Evolutionary conservation across 1,140 invertebrate species (phyloP).

Genomic region (Alviniconcha marisindica): DNA sequence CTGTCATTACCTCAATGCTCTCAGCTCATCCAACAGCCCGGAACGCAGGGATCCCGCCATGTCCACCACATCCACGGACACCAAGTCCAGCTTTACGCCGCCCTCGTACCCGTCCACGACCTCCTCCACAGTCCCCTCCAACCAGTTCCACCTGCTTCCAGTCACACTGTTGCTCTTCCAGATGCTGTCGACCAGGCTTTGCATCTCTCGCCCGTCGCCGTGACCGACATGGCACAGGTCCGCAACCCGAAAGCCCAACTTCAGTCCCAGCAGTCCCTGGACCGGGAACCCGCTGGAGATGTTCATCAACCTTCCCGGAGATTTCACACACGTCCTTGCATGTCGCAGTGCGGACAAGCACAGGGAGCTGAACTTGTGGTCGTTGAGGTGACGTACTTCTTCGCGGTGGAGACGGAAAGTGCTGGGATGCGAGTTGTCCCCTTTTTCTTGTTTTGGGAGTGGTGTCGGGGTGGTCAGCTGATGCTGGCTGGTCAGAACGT

Average conservation of each 20-base stretch:
- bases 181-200: background rate
- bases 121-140: background rate
- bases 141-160: background rate
- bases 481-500: too few relatives aligned
- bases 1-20: background rate
- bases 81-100: background rate
- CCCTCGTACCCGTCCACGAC: background rate
- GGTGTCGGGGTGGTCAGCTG: too few relatives aligned
- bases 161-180: background rate
- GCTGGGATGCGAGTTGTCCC: background rate
- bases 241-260: background rate
- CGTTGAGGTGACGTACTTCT: constrained; percentile 16
- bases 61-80: constrained; percentile 11
- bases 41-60: background rate
- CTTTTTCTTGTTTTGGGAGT: background rate
- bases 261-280: background rate
- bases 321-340: background rate
- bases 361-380: constrained; percentile 17
- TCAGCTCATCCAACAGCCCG: background rate
- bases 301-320: background rate
- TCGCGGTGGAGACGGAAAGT: constrained; percentile 7
- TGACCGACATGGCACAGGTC: background rate
- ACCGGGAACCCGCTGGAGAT: background rate
- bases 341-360: background rate
- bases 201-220: background rate